Evolutionary conservation across 2,888 invertebrate genomes (phyloP), one percentile per base, ranked within the genome.

Genomic region (Neocrepidodera transversa): DNA sequence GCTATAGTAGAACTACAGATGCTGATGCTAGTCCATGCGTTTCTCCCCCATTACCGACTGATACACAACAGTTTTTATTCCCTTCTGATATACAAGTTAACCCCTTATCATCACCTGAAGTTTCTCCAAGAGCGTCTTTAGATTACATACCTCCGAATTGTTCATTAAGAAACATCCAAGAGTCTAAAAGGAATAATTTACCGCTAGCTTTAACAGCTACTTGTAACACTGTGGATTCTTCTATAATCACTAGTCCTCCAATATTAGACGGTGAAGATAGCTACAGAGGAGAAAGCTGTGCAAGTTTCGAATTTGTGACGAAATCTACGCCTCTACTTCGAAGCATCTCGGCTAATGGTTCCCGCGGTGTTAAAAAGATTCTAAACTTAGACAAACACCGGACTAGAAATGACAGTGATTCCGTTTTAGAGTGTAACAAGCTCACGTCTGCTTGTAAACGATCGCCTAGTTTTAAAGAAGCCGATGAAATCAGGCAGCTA

Each of bases 1-100:
- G 91, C 78, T 92, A 90, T 74, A 90, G 91, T 36, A 85, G 91
- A 68, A 91, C 91, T 2, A 91, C 91, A 0, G 90, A 90, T 72
- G 91, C 87, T 23, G 85, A 86, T 64, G 85, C 83, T 8, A 83
- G 83, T 1, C 84, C 83, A 2, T 82, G 82, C 48, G 82, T 82
- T 3, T 82, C 82, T 8, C 81, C 81, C 7, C 79, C 79, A 5
- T 61, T 78, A 20, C 76, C 76, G 43, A 68, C 77, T 38, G 74
- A 84, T 74, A 80, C 85, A 0, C 79, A 85, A 61, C 85, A 85
- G 66, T 86, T 85, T 81, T 76, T 86, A 8, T 86, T 85, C 68
- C 86, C 86, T 10, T 86, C 85, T 42, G 86, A 86, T 69, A 85
- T 86, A 45, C 86, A 86, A 36, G 84, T 84, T 72, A 82, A 75